Evolutionary conservation across 2,888 invertebrate species (phyloP), one percentile per base, ranked within the genome.

Genomic region (Polietes domitor): DNA sequence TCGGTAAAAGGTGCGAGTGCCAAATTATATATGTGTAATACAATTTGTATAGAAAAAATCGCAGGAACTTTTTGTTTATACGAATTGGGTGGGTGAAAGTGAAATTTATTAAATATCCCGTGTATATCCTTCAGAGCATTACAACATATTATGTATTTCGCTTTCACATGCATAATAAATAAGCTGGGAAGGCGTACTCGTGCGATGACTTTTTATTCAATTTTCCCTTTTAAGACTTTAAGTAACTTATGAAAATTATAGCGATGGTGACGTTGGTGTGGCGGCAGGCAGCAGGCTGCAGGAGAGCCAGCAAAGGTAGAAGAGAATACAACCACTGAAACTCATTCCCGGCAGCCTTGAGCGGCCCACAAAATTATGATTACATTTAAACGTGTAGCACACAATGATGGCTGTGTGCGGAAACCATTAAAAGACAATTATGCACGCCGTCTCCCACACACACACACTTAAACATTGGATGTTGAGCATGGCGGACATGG

Each of bases 351-450:
- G 17, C n/a, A 50, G 50, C 50, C 50, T 50, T n/a, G 5, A 19
- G 58, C 58, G 24, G 58, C 7, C 58, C 26, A 26, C 15, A 24
- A 24, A 58, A 58, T 58, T 58, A 58, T 58, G 21, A 58, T 58
- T 24, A 58, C 26, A 58, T 26, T 58, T 58, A 15, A 47, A 47
- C 58, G 26, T 47, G 47, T 32, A 6, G 47, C 47, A 1, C n/a
- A n/a, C 47, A 21, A 1, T 53, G 53, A 19, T 53, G 53, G 6
- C 21, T 53, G 58, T 58, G 24, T 58, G 58, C 58, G 58, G 58
- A 58, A 58, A 58, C 58, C 58, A 58, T 58, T 58, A 24, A 58
- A 58, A 26, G 58, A 58, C 58, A 58, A 58, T 58, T 58, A 58
- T 58, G 58, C 58, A 26, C 5, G 26, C 26, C 58, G 24, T 12